Base-by-base conservation (phyloP, 2,888 invertebrate species). In the Strigamia maritima region DNA sequence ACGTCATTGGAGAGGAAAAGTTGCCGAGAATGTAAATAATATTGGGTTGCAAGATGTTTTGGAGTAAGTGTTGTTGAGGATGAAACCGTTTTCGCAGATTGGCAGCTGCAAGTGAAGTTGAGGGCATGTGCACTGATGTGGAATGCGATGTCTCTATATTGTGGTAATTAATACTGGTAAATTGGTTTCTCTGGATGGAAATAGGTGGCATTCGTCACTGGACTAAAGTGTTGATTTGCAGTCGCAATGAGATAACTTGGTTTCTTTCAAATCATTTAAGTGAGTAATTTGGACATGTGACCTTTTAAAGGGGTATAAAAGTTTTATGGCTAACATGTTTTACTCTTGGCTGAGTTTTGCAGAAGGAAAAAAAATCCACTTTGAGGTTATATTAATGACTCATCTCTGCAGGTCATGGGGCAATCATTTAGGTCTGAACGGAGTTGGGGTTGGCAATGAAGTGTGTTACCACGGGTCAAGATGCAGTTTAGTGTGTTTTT, bases 121-220 rank as follows among this genome's bases (percentile, higher is more conserved):
- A 24, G 22, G 22, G 24, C 10, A 4, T 60, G 60, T 60, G 60
- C 60, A 22, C 22, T 60, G 19, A 19, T 60, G 60, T 19, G 60
- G 60, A 60, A 60, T 60, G 60, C 24, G 60, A 60, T 60, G 60
- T 60, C 60, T 60, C 60, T n/a, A 60, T n/a, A 60, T 60, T 24
- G 19, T 60, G 19, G 60, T 60, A 60, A 60, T 60, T 60, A 60
- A 60, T 19, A 60, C 60, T 60, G 22, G 60, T 60, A 60, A 44
- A 60, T 60, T 60, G 22, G 60, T 60, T 60, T 60, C 60, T 60
- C 4, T 19, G 19, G 10, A 22, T 60, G 60, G 60, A 24, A 6
- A 60, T 60, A 4, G 60, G 60, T 60, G 2, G n/a, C 2, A 60
- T 60, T 60, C 16, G 14, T 16, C 12, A 7, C 31, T 31, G 2